Base-by-base conservation (phyloP, 2,888 invertebrate species). In the Mycalesis mineus region DNA sequence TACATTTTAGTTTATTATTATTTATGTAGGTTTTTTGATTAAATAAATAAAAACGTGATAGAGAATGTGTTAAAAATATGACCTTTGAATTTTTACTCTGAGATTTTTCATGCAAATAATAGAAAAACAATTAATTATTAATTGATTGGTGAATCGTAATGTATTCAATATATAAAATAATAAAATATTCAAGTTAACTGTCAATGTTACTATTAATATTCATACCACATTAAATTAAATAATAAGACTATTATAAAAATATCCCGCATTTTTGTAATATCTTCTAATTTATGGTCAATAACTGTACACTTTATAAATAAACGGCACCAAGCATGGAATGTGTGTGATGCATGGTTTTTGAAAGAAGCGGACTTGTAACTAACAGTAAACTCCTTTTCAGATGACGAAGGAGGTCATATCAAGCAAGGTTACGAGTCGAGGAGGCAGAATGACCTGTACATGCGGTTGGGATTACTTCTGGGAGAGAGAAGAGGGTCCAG, bases 381-480 rank as follows among this genome's bases (percentile, higher is more conserved):
- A n/a, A 52, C 17, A 3, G 9, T 28, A 4, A 9, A 60, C 41
- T 60, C 63, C 41, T 59, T 74, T 68, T 1, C 78, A 95, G 95
- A 95, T 81, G 95, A 95, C 71, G 95, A 95, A 88, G 92, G 92
- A 22, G 93, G 92, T 58, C 92, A 92, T 69, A 92, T 93, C 66
- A 94, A 94, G 75, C 93, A 93, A 62, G 87, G 86, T 0, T 88
- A 82, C 64, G 89, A 88, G 85, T 79, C 87, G 0, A 63, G 87
- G 8, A 63, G 89, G 17, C 89, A 95, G 78, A 94, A 94, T 74
- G 96, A 96, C 77, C 91, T 96, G 66, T 95, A 96, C 84, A 94
- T 95, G 92, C 91, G 96, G 15, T 88, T 96, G 39, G 96, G 96
- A 0, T 87, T 96, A n/a, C 88, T 96, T 41, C 88, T 96, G 51